phyloP scores from a whole-genome alignment of 2,797 vertebrate genomes.

The Chloroceryle amazona region DNA sequence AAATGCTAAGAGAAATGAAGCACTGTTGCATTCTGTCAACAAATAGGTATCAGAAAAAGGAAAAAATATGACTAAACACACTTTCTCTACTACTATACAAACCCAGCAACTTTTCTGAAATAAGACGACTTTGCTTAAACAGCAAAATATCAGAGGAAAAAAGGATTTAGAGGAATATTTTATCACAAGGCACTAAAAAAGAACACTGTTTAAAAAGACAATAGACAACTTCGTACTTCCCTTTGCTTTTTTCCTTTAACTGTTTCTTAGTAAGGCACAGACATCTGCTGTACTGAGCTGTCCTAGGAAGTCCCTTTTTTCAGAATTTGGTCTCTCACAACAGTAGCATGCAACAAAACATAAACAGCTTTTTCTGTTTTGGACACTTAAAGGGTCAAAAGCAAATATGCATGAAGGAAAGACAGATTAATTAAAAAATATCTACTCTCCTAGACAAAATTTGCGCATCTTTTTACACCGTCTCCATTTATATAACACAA shows the following conservation, averaged over 20 bases:
- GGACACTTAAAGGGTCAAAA: not conserved
- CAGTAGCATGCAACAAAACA: not conserved
- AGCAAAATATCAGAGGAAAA: not conserved
- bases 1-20: slow-evolving; percentile 57
- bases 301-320: not conserved
- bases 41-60: slow-evolving; percentile 28
- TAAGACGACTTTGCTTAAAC: slow-evolving; percentile 34
- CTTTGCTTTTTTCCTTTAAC: slow-evolving; percentile 38
- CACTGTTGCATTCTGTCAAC: slow-evolving; percentile 37
- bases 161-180: slow-evolving; percentile 7
- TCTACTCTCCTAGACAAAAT: not conserved
- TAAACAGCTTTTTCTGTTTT: not conserved
- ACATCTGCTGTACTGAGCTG: slow-evolving; percentile 9
- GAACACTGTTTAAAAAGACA: slow-evolving; percentile 52
- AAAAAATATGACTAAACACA: not conserved
- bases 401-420: slow-evolving; percentile 14
- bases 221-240: not conserved
- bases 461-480: not conserved
- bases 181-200: slow-evolving; percentile 19
- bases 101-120: slow-evolving; percentile 28
- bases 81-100: not conserved
- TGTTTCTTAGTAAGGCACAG: not conserved
- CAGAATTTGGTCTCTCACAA: slow-evolving; percentile 5
- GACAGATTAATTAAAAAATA: not conserved
- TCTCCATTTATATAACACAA: not conserved